Percentiles rank a stretch among this genome's conserved stretches.
Evolutionary conservation across 35 echinoderm and acorn worm genomes (phyloP).

Genomic region (Strongylocentrotus purpuratus): DNA sequence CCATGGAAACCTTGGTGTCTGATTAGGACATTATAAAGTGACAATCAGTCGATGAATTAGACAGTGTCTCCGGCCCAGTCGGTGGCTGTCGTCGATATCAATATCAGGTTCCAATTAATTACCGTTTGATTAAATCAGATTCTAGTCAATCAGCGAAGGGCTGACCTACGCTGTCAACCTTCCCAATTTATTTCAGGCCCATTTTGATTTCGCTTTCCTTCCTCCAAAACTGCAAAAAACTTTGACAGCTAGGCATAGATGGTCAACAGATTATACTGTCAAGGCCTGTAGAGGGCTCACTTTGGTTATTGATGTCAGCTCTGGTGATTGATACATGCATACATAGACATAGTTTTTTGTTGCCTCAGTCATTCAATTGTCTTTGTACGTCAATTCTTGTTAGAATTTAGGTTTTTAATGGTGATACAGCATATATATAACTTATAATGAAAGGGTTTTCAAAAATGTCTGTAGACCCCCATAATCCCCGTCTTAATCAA

Average conservation of each 20-base stretch:
- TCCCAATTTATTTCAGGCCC: not conserved
- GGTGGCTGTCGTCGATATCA: not conserved
- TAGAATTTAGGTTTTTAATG: too few species aligned
- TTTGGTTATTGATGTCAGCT: not conserved
- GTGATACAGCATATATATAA: too few species aligned
- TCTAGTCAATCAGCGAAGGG: not conserved
- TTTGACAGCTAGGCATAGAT: not conserved
- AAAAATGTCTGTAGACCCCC: too few species aligned
- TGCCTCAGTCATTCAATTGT: too few species aligned
- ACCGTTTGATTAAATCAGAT: not conserved
- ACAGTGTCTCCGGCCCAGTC: not conserved
- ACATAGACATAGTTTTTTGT: too few species aligned
- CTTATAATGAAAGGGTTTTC: too few species aligned
- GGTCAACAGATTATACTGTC: not conserved
- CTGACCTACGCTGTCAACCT: not conserved
- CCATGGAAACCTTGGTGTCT: not conserved
- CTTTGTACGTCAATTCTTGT: too few species aligned
- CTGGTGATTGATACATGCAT: not conserved
- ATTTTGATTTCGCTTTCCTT: not conserved
- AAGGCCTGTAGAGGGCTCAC: not conserved
- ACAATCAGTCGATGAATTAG: not conserved
- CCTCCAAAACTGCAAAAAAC: not conserved
- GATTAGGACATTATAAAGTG: not conserved
- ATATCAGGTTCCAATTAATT: conserved; percentile 10
- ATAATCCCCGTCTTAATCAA: too few species aligned